Base-by-base conservation (phyloP, 1,140 invertebrate genomes). In the Tribolium castaneum region DNA sequence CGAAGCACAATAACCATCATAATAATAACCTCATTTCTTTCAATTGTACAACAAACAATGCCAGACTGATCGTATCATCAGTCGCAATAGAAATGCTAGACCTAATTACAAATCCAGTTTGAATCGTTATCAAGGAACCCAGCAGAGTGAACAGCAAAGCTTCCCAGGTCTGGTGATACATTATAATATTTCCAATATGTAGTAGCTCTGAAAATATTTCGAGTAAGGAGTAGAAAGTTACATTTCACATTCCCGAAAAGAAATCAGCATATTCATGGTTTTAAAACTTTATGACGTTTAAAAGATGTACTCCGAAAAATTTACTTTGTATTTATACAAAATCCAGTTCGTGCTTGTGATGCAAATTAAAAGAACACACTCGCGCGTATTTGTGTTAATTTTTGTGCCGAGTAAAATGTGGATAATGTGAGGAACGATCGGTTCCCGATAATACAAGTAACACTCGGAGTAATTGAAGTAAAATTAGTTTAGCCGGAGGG, bases 391-490 rank as follows among this genome's bases (percentile, higher is more conserved):
- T 19, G 16, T 19, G 16, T 19, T 19, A 19, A 19, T 19, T 19
- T 19, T 19, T 19, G 16, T 19, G 16, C 16, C 16, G 1, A 2
- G 16, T 2, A 19, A 19, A 19, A 19, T 19, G 16, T 19, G 16
- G 16, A 19, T 19, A 19, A 19, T 19, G 16, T 19, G 16, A 19
- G 16, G 16, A 19, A 19, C 16, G 16, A 30, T 30, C 5, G 25
- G 25, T 30, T 6, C 25, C 25, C 54, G 54, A 66, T 35, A 62
- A 62, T 30, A 34, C 22, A 62, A 19, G 56, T 19, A 12, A 14
- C 59, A 66, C 2, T 66, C 30, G 5, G 10, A 66, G 30, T 59
- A 59, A 35, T 66, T 66, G 59, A 66, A 59, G 54, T 35, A 10
- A 35, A 66, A 66, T 66, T 66, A 66, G 59, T 66, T 13, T 30